Evolutionary conservation across 2,888 invertebrate species (phyloP).

Genomic region (Priocnemis perturbator): DNA sequence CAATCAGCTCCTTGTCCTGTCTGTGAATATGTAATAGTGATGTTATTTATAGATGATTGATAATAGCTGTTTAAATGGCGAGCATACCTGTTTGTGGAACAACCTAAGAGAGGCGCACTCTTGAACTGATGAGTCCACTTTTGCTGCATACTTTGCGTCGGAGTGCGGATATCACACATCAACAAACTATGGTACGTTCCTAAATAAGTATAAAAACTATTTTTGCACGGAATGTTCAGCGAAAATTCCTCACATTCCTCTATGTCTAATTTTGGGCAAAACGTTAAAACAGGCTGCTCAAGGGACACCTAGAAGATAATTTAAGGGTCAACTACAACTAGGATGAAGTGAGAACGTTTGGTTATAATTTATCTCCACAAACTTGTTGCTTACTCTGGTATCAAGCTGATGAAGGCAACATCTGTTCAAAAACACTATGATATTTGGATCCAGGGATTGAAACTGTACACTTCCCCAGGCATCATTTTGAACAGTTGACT

Average conservation of each 20-base stretch:
- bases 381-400: slow-evolving; percentile 54
- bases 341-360: slow-evolving; percentile 1
- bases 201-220: slow-evolving; percentile 62
- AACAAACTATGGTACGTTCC: slow-evolving; percentile 67
- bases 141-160: slow-evolving; percentile 69
- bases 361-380: slow-evolving; percentile 29
- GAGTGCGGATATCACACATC: slow-evolving; percentile 65
- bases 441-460: slow-evolving; percentile 54
- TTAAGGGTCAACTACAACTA: slow-evolving; percentile 8
- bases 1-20: slow-evolving; percentile 62
- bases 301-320: slow-evolving; percentile 47
- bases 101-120: slow-evolving; percentile 76
- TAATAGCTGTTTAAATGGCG: slow-evolving; percentile 58
- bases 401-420: slow-evolving; percentile 68
- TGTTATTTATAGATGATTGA: not conserved
- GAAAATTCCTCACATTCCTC: slow-evolving; percentile 67
- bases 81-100: slow-evolving; percentile 72
- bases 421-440: slow-evolving; percentile 64
- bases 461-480: slow-evolving; percentile 66
- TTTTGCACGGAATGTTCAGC: slow-evolving; percentile 59
- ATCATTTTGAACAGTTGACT: slow-evolving; percentile 51
- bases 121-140: slow-evolving; percentile 80
- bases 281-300: slow-evolving; percentile 55
- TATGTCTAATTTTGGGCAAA: slow-evolving; percentile 64
- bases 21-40: slow-evolving; percentile 34